These are phyloP conservation scores for Oxystoma pomonae DNA, from an alignment of 2,888 invertebrate genomes.

Conservation along the genomic window DNA sequence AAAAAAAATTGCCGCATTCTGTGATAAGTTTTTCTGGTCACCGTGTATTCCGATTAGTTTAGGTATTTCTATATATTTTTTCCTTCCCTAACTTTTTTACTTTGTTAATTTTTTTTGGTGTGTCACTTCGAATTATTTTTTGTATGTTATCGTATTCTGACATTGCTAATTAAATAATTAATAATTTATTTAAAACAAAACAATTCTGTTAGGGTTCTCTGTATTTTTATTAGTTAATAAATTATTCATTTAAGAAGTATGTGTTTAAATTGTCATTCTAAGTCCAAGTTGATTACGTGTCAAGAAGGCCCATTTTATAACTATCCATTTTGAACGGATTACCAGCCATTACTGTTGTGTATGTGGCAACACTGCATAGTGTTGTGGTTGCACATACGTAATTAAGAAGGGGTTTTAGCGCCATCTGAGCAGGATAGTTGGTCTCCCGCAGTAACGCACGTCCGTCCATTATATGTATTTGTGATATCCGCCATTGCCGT, in stretches of 20 bases:
- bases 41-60: not conserved
- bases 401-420: too few species aligned
- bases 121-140: slow-evolving; percentile 3
- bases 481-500: too few species aligned
- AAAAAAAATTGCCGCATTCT: not conserved
- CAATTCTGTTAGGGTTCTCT: not conserved
- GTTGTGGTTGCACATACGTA: too few species aligned
- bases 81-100: not conserved
- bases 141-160: slow-evolving; percentile 1
- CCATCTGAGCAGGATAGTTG: too few species aligned
- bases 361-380: too few species aligned
- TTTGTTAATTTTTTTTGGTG: not conserved
- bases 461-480: too few species aligned
- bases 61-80: not conserved
- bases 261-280: too few species aligned
- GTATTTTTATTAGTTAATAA: slow-evolving; percentile 4
- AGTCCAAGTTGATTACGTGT: too few species aligned
- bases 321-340: too few species aligned
- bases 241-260: not conserved
- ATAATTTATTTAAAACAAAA: not conserved
- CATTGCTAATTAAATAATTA: slow-evolving; percentile 1
- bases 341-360: too few species aligned
- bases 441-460: too few species aligned
- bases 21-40: slow-evolving; percentile 3
- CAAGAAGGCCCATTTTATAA: too few species aligned